A percentile compares a stretch with the other conserved stretches of the same genome.
Evolutionary conservation across 1,140 invertebrate species (phyloP).

Genomic region (Cecropterus lyciades): DNA sequence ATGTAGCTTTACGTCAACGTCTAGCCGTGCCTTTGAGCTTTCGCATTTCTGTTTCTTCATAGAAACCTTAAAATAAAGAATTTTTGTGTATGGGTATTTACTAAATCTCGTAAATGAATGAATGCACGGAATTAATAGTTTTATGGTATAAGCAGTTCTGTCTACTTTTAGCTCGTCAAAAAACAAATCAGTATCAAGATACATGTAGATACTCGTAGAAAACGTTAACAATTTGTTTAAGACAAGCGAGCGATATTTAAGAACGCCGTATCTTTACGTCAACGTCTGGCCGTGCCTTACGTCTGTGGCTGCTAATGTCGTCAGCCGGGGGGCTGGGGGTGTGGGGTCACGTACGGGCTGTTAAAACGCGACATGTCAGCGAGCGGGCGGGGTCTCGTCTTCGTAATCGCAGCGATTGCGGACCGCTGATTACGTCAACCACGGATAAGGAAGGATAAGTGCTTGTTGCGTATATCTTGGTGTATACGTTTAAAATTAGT

Average conservation of each 20-base stretch:
- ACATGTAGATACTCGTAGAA: not conserved
- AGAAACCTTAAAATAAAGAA: too few species aligned
- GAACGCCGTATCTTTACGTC: slow-evolving; percentile 47
- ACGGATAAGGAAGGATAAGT: slow-evolving; percentile 29
- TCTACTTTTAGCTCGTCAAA: too few species aligned
- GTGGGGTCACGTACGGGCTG: slow-evolving; percentile 68
- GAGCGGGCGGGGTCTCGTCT: slow-evolving; percentile 61
- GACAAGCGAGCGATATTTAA: not conserved
- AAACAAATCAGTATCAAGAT: not conserved
- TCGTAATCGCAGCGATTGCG: slow-evolving; percentile 64
- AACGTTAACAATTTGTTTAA: not conserved
- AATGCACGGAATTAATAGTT: too few species aligned
- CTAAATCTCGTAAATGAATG: too few species aligned
- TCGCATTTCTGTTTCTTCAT: too few species aligned
- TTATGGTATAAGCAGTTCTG: too few species aligned
- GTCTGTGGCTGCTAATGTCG: slow-evolving; percentile 81
- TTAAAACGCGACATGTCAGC: slow-evolving; percentile 81
- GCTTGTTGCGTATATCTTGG: slow-evolving; percentile 20
- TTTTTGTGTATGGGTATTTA: too few species aligned
- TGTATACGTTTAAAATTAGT: slow-evolving; percentile 5
- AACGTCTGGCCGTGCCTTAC: slow-evolving; percentile 72
- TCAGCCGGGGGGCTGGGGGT: slow-evolving; percentile 47
- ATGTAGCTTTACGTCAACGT: too few species aligned
- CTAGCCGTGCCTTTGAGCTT: too few species aligned
- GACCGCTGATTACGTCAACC: slow-evolving; percentile 70